phyloP scores from a whole-genome alignment of 2,113 vertebrate species.

The Cnemophilus loriae region DNA sequence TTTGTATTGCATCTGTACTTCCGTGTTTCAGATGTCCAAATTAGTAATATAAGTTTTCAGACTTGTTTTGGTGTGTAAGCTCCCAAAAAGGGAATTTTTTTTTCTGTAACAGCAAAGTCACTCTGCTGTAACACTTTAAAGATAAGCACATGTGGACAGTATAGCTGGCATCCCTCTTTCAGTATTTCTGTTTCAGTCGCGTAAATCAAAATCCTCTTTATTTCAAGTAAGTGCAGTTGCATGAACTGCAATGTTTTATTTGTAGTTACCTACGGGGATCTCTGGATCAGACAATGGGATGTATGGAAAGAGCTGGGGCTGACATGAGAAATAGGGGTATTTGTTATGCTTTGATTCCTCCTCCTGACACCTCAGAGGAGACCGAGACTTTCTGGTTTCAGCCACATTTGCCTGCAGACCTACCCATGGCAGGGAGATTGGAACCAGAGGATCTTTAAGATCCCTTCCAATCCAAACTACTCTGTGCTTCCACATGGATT shows the following conservation, averaged over 20 bases:
- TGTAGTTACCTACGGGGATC: neutral
- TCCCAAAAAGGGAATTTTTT: neutral
- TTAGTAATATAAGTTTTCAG: accelerated
- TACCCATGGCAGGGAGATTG: no score
- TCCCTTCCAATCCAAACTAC: neutral
- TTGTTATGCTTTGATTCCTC: neutral
- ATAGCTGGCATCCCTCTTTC: neutral
- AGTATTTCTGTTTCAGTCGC: neutral
- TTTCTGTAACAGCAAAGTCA: neutral
- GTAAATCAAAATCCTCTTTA: neutral
- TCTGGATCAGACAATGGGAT: neutral
- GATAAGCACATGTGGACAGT: neutral
- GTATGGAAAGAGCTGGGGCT: neutral
- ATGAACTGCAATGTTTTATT: neutral
- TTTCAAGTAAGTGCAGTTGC: neutral
- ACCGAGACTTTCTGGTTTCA: neutral
- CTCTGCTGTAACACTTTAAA: neutral
- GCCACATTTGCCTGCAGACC: neutral
- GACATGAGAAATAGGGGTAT: accelerated
- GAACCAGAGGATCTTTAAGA: neutral
- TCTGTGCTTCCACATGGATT: neutral
- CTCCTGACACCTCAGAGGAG: neutral
- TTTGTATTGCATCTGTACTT: neutral
- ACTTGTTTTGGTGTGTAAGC: neutral
- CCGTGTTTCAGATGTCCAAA: neutral